Evolutionary conservation across 1,140 invertebrate genomes (phyloP).

Genomic region (Nasonia giraulti): DNA sequence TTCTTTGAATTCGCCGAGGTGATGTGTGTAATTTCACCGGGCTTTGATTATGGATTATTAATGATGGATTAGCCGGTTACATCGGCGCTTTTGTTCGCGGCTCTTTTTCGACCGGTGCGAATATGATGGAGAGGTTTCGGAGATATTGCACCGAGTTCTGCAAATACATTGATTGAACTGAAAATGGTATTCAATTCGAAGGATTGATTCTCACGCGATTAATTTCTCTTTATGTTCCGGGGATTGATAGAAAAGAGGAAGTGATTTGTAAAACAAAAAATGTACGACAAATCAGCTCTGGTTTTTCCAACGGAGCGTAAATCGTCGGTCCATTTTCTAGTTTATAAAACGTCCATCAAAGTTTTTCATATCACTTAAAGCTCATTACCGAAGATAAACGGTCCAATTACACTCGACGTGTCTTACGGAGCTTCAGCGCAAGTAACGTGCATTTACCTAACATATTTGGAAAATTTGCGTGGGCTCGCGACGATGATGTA

Average conservation of each 20-base stretch:
- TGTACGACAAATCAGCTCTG: background rate
- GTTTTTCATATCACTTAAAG: background rate
- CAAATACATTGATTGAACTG: no score
- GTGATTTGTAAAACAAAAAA: background rate
- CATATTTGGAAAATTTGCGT: constrained; percentile 8
- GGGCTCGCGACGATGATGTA: background rate
- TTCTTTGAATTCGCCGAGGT: background rate
- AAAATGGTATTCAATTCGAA: no score
- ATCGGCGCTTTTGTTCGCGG: background rate
- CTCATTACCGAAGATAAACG: background rate
- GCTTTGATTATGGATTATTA: background rate
- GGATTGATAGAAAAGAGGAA: no score
- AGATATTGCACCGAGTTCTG: no score
- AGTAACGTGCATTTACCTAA: background rate
- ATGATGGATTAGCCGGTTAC: background rate
- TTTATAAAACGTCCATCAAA: background rate
- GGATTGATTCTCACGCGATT: no score
- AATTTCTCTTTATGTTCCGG: no score
- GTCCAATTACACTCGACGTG: background rate
- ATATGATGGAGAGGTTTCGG: no score
- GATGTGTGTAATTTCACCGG: background rate
- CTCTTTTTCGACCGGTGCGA: background rate
- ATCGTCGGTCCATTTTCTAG: background rate
- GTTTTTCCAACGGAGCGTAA: background rate
- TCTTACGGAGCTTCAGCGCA: constrained; percentile 3